Conservation (phyloP, 2,113 vertebrate genomes). For the Pelusios castaneus region DNA sequence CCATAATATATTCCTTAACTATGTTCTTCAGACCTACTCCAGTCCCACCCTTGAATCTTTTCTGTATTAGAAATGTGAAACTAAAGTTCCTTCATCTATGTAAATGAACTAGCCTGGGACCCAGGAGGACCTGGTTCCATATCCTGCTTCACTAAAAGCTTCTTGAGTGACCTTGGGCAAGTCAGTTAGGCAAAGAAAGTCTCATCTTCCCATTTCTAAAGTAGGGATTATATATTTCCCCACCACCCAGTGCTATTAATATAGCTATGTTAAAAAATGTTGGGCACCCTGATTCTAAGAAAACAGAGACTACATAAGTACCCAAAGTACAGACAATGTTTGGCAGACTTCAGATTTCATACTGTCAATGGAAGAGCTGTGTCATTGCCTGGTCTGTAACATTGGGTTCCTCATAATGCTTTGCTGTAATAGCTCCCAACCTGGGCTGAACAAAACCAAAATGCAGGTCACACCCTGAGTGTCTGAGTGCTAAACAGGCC, state of each 20-base stretch:
- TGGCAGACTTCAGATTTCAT: not conserved
- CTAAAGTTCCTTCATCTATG: not conserved
- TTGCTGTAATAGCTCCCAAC: not conserved
- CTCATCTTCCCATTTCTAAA: not conserved
- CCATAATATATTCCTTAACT: not conserved
- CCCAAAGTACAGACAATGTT: not conserved
- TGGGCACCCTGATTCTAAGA: not conserved
- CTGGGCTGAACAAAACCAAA: not conserved
- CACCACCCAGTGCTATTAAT: not conserved
- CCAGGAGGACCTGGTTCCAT: not conserved
- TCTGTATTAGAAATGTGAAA: not conserved
- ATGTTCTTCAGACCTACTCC: not conserved
- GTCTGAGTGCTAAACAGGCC: not conserved
- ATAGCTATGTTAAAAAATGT: not conserved
- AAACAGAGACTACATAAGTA: not conserved
- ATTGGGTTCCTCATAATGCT: not conserved
- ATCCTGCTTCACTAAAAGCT: not conserved
- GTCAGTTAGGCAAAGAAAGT: not conserved
- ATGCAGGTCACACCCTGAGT: not conserved
- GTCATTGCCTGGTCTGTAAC: not conserved
- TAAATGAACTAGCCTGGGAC: not conserved
- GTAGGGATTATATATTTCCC: not conserved
- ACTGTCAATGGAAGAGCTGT: not conserved
- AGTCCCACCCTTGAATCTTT: not conserved
- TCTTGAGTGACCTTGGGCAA: fast-evolving